These are phyloP conservation scores for Petrolisthes cinctipes DNA, from an alignment of 2,888 invertebrate genomes.

Conservation along the genomic window DNA sequence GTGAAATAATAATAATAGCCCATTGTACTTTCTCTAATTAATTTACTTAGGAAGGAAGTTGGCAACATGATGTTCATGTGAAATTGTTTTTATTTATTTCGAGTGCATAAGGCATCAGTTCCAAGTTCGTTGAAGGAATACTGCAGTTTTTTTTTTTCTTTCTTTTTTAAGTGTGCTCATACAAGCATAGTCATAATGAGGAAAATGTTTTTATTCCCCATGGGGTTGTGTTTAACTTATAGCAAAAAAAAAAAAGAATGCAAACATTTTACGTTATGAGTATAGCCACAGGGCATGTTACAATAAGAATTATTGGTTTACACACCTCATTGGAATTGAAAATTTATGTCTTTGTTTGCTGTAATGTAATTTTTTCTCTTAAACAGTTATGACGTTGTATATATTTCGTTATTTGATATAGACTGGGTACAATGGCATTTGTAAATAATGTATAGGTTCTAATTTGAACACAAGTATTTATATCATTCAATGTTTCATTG, in stretches of 20 bases:
- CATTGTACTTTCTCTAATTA: slow-evolving; percentile 38
- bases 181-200: no score
- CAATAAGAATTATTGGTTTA: neutral
- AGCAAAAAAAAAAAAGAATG: slow-evolving; percentile 22
- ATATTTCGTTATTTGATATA: slow-evolving; percentile 34
- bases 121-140: neutral
- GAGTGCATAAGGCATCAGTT: neutral
- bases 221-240: slow-evolving; percentile 49
- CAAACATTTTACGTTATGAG: slow-evolving; percentile 38
- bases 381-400: slow-evolving; percentile 18
- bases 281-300: slow-evolving; percentile 20
- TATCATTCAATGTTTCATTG: slow-evolving; percentile 54
- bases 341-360: neutral
- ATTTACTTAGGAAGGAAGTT: slow-evolving; percentile 6
- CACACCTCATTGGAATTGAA: neutral
- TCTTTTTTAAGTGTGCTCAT: no score
- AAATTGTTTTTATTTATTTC: slow-evolving; percentile 1
- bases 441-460: slow-evolving; percentile 57
- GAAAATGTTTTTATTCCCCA: neutral
- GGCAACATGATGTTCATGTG: slow-evolving; percentile 5
- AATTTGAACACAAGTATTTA: slow-evolving; percentile 55
- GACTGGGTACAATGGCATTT: slow-evolving; percentile 51
- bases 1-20: slow-evolving; percentile 12
- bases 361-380: neutral
- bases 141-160: no score